Evolutionary conservation across 2,888 invertebrate species (phyloP), one percentile per base, ranked within the genome.

Genomic region (Nomada fucata): DNA sequence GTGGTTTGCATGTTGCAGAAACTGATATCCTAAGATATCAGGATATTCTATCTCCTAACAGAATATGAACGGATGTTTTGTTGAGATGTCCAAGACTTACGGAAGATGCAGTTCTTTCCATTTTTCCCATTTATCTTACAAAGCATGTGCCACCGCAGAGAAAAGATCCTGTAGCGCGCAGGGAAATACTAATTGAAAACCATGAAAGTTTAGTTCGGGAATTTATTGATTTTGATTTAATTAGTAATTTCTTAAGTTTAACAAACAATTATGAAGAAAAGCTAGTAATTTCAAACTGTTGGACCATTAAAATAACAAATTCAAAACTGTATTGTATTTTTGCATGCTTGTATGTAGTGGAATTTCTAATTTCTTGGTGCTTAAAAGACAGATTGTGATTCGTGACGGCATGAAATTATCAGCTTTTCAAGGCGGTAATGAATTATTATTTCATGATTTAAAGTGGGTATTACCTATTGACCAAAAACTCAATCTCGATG

Each of bases 321-420:
- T 59, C 59, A 29, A 59, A 13, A 59, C 18, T 59, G 13, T 59
- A 59, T 59, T 59, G 13, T 59, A 59, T 59, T 59, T 57, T 57
- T 57, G 23, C 13, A 29, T 57, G 57, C 57, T 57, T 13, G 2
- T 26, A 57, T 26, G 26, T 26, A 15, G 26, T 57, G 3, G 29
- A 23, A 26, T 11, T 57, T 57, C 26, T 13, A 26, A 57, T 57
- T 57, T 26, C 20, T 55, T 55, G 23, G 11, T 9, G 26, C 20
- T 55, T 55, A 55, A n/a, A 5, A 57, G 11, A 59, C 59, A 59
- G 59, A 59, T 59, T 7, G 59, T 29, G 15, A 59, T 59, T 7
- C 18, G 4, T 59, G 18, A 18, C 18, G 18, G 36, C 36, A 36
- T 59, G 36, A 59, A 13, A 59, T 59, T 59, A 59, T 15, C 36